Evolutionary conservation across 2,113 vertebrate species (phyloP).

Genomic region (Danio rerio): GRCz12tu NC_133195.1:58314001-58314500

Average conservation of each 20-base stretch:
- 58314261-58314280: slow-evolving; percentile 88
- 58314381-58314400: no score
- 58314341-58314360: background rate
- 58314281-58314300: background rate
- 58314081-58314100: slow-evolving; percentile 88
- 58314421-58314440: no score
- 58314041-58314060: background rate
- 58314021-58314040: background rate
- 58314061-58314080: slow-evolving; percentile 85
- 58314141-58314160: background rate
- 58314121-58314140: slow-evolving; percentile 89
- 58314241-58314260: slow-evolving; percentile 77
- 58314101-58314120: slow-evolving; percentile 98
- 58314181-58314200: no score
- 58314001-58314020: no score
- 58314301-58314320: no score
- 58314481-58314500: slow-evolving; percentile 57
- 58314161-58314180: slow-evolving; percentile 16
- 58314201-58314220: no score
- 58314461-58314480: no score
- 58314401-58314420: no score
- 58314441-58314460: no score
- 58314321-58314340: background rate
- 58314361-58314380: no score
- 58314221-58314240: background rate